Evolutionary conservation across 2,888 invertebrate species (phyloP).

Genomic region (Trilocha varians): DNA sequence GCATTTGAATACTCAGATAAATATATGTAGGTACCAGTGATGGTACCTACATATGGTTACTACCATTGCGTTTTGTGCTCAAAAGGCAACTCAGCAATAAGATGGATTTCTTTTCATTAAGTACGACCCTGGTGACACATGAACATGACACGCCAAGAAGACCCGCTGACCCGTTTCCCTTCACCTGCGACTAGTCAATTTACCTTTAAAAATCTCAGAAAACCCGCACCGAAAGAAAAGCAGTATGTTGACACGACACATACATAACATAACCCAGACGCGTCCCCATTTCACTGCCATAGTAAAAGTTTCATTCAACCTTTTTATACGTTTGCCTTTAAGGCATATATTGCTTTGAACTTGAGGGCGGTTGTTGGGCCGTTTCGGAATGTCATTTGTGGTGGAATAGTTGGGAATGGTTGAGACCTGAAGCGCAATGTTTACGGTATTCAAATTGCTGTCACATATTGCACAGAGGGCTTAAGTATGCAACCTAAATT

Average conservation of each 20-base stretch:
- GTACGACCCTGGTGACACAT: constrained; percentile 56
- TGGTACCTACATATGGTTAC: too few species aligned
- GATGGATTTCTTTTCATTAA: constrained; percentile 7
- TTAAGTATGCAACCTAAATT: constrained; percentile 22
- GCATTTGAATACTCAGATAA: too few species aligned
- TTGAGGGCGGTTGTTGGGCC: constrained; percentile 22
- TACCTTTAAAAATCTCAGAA: constrained; percentile 61
- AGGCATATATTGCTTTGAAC: constrained; percentile 41
- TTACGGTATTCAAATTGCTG: constrained; percentile 63
- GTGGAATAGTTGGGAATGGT: constrained; percentile 50
- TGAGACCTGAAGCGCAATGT: constrained; percentile 51
- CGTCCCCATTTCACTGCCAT: constrained; percentile 52
- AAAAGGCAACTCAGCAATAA: too few species aligned
- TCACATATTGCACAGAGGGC: constrained; percentile 36
- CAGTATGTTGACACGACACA: constrained; percentile 65
- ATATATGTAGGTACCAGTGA: too few species aligned
- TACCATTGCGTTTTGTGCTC: too few species aligned
- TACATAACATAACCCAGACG: constrained; percentile 46
- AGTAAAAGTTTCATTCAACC: constrained; percentile 37
- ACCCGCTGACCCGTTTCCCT: constrained; percentile 68
- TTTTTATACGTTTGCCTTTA: constrained; percentile 45
- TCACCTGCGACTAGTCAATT: constrained; percentile 66
- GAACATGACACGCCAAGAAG: constrained; percentile 61
- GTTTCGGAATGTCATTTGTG: constrained; percentile 26
- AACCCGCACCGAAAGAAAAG: constrained; percentile 59